Base-by-base conservation (phyloP, 2,888 invertebrate genomes). In the Onchidella celtica region DNA sequence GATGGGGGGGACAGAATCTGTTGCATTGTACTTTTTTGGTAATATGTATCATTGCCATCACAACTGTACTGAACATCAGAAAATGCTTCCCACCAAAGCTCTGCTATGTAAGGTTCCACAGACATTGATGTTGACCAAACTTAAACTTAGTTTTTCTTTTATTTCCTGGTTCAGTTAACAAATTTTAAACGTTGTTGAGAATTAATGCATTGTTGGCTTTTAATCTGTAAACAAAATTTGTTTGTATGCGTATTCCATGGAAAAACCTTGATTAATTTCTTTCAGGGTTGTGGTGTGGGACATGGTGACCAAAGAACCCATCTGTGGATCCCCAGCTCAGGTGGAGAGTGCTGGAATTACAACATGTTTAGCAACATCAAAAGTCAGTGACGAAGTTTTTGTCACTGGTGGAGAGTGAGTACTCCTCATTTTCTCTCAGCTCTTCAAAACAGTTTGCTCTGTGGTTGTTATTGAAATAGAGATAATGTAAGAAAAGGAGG, bases 211-310 rank as follows among this genome's bases (percentile, higher is more conserved):
- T 47, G 57, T 59, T 29, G 24, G 29, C 55, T 55, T 47, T 40
- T 38, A 69, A 17, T n/a, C 11, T 68, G 38, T 68, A 34, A 21
- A 66, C 17, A 27, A 17, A 47, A 47, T 47, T 47, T 6, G 11
- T 6, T 47, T 47, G 6, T 47, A 6, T 47, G 47, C 17, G 11
- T 11, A 6, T 47, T 17, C 17, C 17, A 47, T 47, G 47, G 6
- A 17, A 47, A 6, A 29, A 21, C 21, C 66, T n/a, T 66, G 32
- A 32, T 66, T 17, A 34, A 29, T 32, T 72, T 38, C 61, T 79
- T 76, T 74, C 87, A 96, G 96, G 86, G 95, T 98, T 57, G 96
- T 97, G 65, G 95, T 98, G 0, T 98, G 97, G 96, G 96, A 97
- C 92, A 95, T 97, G 85, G 93, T 94, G 57, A 95, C 94, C 0